These are phyloP conservation scores for Cotesia typhae DNA, from an alignment of 1,140 invertebrate genomes.

Conservation along the genomic window DNA sequence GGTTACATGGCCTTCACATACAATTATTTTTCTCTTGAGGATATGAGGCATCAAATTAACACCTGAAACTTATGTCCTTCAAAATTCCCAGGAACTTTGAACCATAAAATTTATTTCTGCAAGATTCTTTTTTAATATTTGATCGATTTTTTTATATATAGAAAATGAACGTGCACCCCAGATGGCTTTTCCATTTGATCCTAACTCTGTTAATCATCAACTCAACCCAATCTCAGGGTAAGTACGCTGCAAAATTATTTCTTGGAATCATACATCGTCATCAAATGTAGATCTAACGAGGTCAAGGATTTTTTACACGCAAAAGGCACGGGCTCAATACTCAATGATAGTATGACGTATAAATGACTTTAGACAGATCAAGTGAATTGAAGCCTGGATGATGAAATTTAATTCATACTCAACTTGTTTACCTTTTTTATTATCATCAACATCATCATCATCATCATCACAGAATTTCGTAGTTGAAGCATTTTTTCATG, in stretches of 20 bases:
- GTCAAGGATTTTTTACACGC: not conserved
- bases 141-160: not conserved
- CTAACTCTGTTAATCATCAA: conserved; percentile 9
- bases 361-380: not conserved
- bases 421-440: too few relatives aligned
- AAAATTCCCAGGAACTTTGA: not conserved
- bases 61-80: conserved; percentile 15
- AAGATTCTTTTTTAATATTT: not conserved
- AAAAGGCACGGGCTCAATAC: conserved; percentile 4
- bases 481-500: not conserved
- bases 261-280: not conserved
- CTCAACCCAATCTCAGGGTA: conserved; percentile 19
- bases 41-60: not conserved
- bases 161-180: not conserved
- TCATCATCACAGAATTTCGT: not conserved
- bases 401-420: not conserved
- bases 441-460: not conserved
- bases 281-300: conserved; percentile 16
- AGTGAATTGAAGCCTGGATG: not conserved
- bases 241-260: conserved; percentile 15
- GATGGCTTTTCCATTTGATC: not conserved
- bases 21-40: not conserved
- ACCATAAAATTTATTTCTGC: too few relatives aligned
- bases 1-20: conserved; percentile 1
- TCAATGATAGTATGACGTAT: not conserved